Conservation (phyloP, 2,888 invertebrate genomes). For the Sisyra terminalis region DNA sequence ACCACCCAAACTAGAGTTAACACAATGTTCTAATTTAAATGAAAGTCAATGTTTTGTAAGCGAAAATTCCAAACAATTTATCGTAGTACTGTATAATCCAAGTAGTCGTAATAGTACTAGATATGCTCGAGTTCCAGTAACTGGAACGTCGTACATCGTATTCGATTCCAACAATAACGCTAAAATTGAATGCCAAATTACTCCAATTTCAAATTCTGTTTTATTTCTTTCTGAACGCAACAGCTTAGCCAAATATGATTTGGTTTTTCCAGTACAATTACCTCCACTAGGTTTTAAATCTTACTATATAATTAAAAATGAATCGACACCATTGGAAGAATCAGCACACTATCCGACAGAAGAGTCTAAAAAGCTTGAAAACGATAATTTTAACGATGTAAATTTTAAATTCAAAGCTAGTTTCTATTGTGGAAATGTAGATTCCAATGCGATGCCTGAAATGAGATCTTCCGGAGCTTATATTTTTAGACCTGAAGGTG, state of each 20-base stretch:
- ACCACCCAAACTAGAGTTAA: conserved; percentile 22
- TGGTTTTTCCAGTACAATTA: conserved; percentile 44
- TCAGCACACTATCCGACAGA: neutral
- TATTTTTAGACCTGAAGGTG: conserved; percentile 57
- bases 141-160: conserved; percentile 37
- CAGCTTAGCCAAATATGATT: conserved; percentile 40
- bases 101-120: conserved; percentile 41
- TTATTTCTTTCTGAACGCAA: conserved; percentile 34
- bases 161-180: conserved; percentile 41
- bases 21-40: conserved; percentile 49
- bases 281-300: conserved; percentile 44
- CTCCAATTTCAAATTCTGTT: conserved; percentile 37
- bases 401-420: conserved; percentile 43
- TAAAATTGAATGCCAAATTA: conserved; percentile 27
- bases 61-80: conserved; percentile 41
- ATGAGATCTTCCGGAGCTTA: conserved; percentile 85
- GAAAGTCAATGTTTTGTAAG: conserved; percentile 57
- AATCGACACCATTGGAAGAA: neutral
- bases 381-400: conserved; percentile 15
- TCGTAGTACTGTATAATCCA: conserved; percentile 71
- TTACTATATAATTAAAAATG: conserved; percentile 24
- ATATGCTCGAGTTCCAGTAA: conserved; percentile 48
- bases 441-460: conserved; percentile 40
- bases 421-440: conserved; percentile 53
- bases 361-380: neutral